Evolutionary conservation across 1,140 invertebrate species (phyloP), one percentile per base, ranked within the genome.

Genomic region (Belonocnema kinseyi): DNA sequence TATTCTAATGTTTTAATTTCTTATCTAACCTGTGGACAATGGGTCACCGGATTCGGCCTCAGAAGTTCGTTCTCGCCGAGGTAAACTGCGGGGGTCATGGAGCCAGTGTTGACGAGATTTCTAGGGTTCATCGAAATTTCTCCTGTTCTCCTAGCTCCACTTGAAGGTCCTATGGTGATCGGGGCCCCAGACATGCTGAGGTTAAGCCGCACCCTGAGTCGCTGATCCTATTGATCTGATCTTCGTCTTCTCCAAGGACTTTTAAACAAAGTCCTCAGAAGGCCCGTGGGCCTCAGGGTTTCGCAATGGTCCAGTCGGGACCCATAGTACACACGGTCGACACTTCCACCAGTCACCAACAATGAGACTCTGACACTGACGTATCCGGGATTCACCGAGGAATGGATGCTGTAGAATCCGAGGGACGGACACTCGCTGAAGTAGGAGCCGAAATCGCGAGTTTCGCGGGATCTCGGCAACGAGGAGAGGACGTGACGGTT

Each of bases 131-230:
- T 72, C 8, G 46, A 21, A 51, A 51, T 50, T 14, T 54, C 73
- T 11, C 50, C 17, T 10, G 75, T 79, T 61, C 76, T 84, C 75
- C 83, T 85, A 51, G 77, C 70, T 26, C 77, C 82, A 50, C 74
- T 80, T 50, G 76, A 50, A 73, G 79, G 78, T 74, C 80, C 85
- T 83, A 83, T 79, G 13, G 33, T 50, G 52, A 74, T 84, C 72
- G 87, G 86, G 80, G 88, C 87, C 82, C 87, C 87, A 77, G 88
- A 86, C 89, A 90, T 89, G 78, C 78, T 76, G 71, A 26, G 77
- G 77, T 80, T 84, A 80, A 82, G 83, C 87, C 87, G 85, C 87
- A 85, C 88, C 87, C 88, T 82, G 80, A 72, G 80, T 78, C 80
- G 71, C 82, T 78, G 82, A 77, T 71, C 82, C 82, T 88, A 87